Evolutionary conservation across 2,888 invertebrate genomes (phyloP).

Genomic region (Synergus umbraculus): DNA sequence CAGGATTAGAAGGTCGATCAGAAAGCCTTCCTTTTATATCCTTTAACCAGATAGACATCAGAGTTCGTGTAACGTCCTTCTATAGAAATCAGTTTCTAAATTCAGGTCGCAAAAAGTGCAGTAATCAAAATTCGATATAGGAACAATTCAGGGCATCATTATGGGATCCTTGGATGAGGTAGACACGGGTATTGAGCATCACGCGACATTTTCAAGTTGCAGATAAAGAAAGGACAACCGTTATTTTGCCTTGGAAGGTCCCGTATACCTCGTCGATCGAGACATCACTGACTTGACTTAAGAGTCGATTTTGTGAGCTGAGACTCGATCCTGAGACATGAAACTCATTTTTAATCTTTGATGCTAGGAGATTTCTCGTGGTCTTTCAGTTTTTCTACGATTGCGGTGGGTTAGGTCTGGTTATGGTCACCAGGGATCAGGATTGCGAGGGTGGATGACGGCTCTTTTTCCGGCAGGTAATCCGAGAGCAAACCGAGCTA

Average conservation of each 20-base stretch:
- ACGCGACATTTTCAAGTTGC: conserved; percentile 30
- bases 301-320: not conserved
- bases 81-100: too few species aligned
- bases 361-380: not conserved
- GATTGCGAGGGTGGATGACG: conserved; percentile 36
- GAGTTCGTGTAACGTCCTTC: too few species aligned
- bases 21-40: not conserved
- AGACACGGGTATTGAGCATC: conserved; percentile 4
- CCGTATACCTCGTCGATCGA: conserved; percentile 25
- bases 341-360: conserved; percentile 5
- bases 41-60: too few species aligned
- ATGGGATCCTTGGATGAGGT: conserved; percentile 24
- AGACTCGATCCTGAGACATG: conserved; percentile 2
- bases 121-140: not conserved
- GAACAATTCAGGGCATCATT: not conserved
- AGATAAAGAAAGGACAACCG: conserved; percentile 33
- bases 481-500: conserved; percentile 34
- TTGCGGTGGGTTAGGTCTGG: conserved; percentile 18
- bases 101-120: too few species aligned
- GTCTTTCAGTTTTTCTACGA: conserved; percentile 3
- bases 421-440: conserved; percentile 31
- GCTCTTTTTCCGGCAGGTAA: conserved; percentile 44
- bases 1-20: conserved; percentile 37
- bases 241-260: conserved; percentile 22
- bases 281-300: conserved; percentile 26